Evolutionary conservation across 2,888 invertebrate species (phyloP), one percentile per base, ranked within the genome.

Genomic region (Drosophila mettleri): DNA sequence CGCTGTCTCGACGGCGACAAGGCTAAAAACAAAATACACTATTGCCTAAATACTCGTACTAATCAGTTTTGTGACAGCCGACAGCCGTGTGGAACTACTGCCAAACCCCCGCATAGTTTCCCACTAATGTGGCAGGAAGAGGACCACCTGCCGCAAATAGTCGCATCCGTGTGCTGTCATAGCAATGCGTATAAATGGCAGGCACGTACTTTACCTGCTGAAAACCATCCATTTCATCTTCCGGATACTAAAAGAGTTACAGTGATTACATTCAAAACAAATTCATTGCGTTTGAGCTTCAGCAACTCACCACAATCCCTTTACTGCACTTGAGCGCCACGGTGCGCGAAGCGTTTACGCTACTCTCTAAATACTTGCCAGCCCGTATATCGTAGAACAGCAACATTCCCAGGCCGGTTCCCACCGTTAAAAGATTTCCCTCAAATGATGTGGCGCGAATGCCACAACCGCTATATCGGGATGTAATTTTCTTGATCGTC

Each of bases 141-240:
- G 99, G 99, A 0, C 98, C 98, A 9, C 99, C 99, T 10, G 98
- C 98, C 0, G 98, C 96, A 93, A 99, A 99, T 38, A 99, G 94
- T 61, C 98, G 93, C 14, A 98, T 98, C 14, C 98, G 98, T 74
- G 96, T 97, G 80, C 95, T 95, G 92, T 99, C 98, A 92, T 98
- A 98, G 92, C 98, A 98, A 91, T 99, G 98, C 2, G 98, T 98
- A 93, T 98, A 99, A 88, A 99, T 97, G 18, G 98, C 98, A 31
- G 98, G 96, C 67, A 96, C 96, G 92, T 98, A 97, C 92, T 97
- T 96, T 61, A 96, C 95, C 85, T 96, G 96, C 93, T 96, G 96
- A 88, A 96, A 95, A 5, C 96, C 96, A 79, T 97, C 97, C 71
- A 96, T 94, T 78, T 95, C 96, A 82, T 97, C 97, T 91, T 97